phyloP scores from a whole-genome alignment of 1,140 invertebrate species.

The Meteorus sp. region DNA sequence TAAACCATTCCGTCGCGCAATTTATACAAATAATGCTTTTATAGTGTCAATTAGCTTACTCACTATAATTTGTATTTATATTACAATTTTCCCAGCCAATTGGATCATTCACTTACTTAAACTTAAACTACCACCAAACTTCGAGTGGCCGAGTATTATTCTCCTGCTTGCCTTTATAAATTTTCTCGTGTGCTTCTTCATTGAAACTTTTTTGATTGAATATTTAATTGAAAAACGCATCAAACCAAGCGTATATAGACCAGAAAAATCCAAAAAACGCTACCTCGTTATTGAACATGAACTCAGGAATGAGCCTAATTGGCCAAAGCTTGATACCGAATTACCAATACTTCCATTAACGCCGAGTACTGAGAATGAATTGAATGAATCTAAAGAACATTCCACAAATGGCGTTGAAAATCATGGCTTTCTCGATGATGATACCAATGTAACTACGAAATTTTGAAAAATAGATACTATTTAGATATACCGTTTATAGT shows the following conservation, averaged over 20 bases:
- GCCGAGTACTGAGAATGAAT: constrained; percentile 36
- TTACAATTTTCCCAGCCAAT: constrained; percentile 69
- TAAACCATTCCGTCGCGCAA: constrained; percentile 81
- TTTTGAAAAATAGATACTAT: constrained; percentile 25
- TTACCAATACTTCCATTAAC: constrained; percentile 35
- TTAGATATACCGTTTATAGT: constrained; percentile 33
- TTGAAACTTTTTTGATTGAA: constrained; percentile 67
- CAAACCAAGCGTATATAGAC: constrained; percentile 59
- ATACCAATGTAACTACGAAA: constrained; percentile 25
- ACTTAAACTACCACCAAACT: constrained; percentile 67
- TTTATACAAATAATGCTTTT: constrained; percentile 78
- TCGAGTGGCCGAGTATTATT: constrained; percentile 66
- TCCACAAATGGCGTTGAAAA: constrained; percentile 20
- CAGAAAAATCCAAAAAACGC: constrained; percentile 61
- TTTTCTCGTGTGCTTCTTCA: constrained; percentile 64
- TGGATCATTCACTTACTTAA: constrained; percentile 68
- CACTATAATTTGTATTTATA: constrained; percentile 67
- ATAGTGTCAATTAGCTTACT: constrained; percentile 68
- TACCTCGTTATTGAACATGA: constrained; percentile 59
- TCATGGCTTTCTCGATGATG: constrained; percentile 25
- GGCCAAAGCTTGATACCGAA: constrained; percentile 39
- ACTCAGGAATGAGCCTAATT: constrained; percentile 42
- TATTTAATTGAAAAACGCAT: constrained; percentile 62
- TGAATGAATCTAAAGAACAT: constrained; percentile 17
- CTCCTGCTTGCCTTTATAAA: constrained; percentile 64